Evolutionary conservation across 2,888 invertebrate species (phyloP).

Genomic region (Ptychoptera contaminata): DNA sequence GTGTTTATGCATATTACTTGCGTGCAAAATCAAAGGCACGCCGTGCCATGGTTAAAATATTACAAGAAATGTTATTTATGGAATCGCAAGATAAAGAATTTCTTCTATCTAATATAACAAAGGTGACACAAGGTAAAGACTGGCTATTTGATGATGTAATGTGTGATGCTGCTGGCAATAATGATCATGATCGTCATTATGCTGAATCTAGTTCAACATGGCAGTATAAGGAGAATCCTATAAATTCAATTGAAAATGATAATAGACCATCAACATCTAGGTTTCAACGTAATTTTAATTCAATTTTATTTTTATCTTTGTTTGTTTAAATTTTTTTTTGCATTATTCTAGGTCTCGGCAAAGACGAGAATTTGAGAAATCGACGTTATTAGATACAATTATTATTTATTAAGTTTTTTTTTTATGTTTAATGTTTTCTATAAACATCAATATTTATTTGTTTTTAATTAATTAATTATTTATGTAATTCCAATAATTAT

Average conservation of each 20-base stretch:
- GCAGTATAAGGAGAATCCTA: conserved; percentile 30
- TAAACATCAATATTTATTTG: no score
- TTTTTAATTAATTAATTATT: no score
- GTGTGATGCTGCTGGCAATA: conserved; percentile 5
- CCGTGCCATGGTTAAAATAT: conserved; percentile 39
- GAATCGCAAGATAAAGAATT: conserved; percentile 57
- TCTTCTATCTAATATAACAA: conserved; percentile 42
- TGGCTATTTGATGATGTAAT: conserved; percentile 15
- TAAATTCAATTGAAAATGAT: conserved; percentile 15
- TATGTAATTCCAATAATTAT: no score
- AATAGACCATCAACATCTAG: conserved; percentile 5
- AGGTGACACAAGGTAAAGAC: conserved; percentile 42
- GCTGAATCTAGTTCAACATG: conserved; percentile 33
- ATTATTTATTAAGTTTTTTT: no score
- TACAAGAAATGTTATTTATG: conserved; percentile 46
- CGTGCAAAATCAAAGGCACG: conserved; percentile 45
- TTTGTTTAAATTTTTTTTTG: neutral
- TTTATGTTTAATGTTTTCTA: no score
- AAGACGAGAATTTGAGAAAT: neutral
- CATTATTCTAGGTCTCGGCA: neutral
- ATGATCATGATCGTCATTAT: conserved; percentile 5
- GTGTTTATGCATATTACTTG: conserved; percentile 45
- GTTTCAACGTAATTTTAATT: neutral
- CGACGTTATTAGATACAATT: neutral
- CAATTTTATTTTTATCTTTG: neutral